These are phyloP conservation scores for Andrena cerasifolii DNA, from an alignment of 1,140 invertebrate genomes.

Conservation along the genomic window DNA sequence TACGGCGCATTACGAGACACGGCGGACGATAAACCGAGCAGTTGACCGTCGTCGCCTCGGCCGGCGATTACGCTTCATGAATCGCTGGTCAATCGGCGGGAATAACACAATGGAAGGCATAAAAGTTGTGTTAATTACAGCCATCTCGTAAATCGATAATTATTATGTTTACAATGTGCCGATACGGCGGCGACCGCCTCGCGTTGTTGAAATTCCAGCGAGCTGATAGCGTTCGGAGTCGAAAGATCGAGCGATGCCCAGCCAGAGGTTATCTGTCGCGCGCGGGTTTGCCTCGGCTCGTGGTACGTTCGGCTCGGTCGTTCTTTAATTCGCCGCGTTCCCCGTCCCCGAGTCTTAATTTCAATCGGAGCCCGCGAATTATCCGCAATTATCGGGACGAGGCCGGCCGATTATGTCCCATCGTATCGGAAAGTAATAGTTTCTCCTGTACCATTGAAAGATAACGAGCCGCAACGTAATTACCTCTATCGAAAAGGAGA, in stretches of 20 bases:
- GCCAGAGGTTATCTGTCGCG: conserved; percentile 50
- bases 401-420: conserved; percentile 11
- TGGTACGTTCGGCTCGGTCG: conserved; percentile 24
- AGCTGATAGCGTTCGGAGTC: conserved; percentile 52
- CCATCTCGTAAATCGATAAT: conserved; percentile 54
- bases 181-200: conserved; percentile 25
- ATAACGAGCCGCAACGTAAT: conserved; percentile 27
- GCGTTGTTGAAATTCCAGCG: conserved; percentile 44
- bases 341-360: conserved; percentile 10
- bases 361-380: conserved; percentile 9
- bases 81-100: conserved; percentile 37
- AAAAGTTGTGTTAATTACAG: conserved; percentile 53
- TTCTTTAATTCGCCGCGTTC: conserved; percentile 43
- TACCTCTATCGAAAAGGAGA: conserved; percentile 15
- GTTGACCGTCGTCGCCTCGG: neutral
- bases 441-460: neutral
- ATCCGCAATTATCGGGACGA: conserved; percentile 33
- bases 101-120: conserved; percentile 34
- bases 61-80: conserved; percentile 34
- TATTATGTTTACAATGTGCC: conserved; percentile 54
- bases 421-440: conserved; percentile 7
- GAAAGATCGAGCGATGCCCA: conserved; percentile 56
- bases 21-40: neutral
- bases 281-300: conserved; percentile 23
- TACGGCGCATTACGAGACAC: conserved; percentile 27